Evolutionary conservation across 2,113 vertebrate genomes (phyloP), one percentile per base, ranked within the genome.

Genomic region (Cardinalis cardinalis): DNA sequence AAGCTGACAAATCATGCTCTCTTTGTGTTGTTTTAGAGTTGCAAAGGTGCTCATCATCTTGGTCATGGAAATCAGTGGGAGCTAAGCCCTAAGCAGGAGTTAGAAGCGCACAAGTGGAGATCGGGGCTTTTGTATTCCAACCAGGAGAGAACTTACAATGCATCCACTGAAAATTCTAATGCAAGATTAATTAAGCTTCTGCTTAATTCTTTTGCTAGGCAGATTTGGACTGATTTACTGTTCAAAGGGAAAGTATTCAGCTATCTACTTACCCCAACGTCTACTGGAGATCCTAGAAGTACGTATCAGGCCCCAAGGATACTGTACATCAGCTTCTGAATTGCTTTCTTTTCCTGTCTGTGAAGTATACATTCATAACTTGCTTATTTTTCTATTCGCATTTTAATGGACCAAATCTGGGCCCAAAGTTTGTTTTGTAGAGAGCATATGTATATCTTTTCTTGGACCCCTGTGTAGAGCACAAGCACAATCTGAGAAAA

Each of bases 361-460:
- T 82, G 51, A 92, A 92, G 76, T n/a, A 82, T 36, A 63, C 40
- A 23, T 41, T 94, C 58, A 32, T 48, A 76, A 89, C 55, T 92
- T 66, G 66, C 40, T 66, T 90, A 59, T 78, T 95, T 92, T 92
- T 78, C 86, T 88, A 60, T 88, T 89, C 5, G 1, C 68, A 90
- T 95, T 94, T 94, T 79, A 85, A 89, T 92, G 72, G 91, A 83
- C 92, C 90, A 90, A 79, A 84, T 95, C 87, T 92, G 93, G 92
- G 66, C 78, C 84, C 60, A 83, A 95, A 94, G 90, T 94, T 95
- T 95, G 87, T 87, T 55, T 77, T 82, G 71, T 55, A 87, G 31
- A 87, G 43, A 96, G 55, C 93, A 92, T 93, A 95, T 94, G 93
- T 81, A 61, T 93, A 58, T 92, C 84, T 94, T 94, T 92, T 94